Base-by-base conservation (phyloP, 2,888 invertebrate genomes). In the Drosophila anceps region DNA sequence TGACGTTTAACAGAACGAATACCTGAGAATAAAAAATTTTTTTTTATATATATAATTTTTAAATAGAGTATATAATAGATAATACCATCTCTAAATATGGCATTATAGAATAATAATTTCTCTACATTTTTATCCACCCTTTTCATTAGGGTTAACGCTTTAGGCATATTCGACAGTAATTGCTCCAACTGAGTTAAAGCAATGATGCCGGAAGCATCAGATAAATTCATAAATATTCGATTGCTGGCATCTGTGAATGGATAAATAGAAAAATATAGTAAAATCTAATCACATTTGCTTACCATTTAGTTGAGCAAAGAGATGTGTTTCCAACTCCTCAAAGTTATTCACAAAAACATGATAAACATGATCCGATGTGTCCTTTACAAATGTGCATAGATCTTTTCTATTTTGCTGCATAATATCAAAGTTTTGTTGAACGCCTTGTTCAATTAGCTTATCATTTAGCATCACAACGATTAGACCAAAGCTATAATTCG, bases 101-200 rank as follows among this genome's bases (percentile, higher is more conserved):
- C 27, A 2, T n/a, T n/a, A 10, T 48, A 29, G 29, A 48, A 48
- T 29, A 5, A 1, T n/a, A 48, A 29, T 29, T 9, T 10, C 0
- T 29, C 6, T 29, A n/a, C 29, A 15, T 18, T 20, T 10, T 31
- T 50, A 33, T 95, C 95, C 93, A 97, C 95, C 74, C 93, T 92
- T 55, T 93, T 93, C 74, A 97, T 94, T 91, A 96, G 95, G 1
- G 88, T 90, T 85, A 94, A 94, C 77, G 97, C 95, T 48, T 93
- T 93, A 67, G 95, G 95, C 82, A 98, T 93, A 68, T 95, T 95
- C 59, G 94, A 93, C 53, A 97, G 96, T 91, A 97, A 95, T 69
- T 94, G 94, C 82, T 95, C 95, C 50, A 98, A 94, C 91, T 96
- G 95, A 37, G 95, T 95, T 81, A 98, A 94, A 2, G 97, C 96